Base-by-base conservation (phyloP, 92 coral and sea anemone genomes). In the Siderastrea siderea region DNA sequence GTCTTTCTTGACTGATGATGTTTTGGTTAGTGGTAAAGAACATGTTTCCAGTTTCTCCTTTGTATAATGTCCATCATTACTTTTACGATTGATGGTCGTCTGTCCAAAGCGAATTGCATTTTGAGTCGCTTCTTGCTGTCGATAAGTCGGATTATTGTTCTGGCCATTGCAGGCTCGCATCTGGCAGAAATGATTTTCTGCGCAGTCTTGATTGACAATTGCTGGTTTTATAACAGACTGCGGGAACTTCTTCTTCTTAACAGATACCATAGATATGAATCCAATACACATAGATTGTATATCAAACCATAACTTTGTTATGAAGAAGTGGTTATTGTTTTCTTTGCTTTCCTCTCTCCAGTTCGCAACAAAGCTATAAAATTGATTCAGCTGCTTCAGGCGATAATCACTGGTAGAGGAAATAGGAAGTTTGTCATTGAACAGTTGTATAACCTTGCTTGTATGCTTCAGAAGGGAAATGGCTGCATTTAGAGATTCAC, bases 231-330 rank as follows among this genome's bases (percentile, higher is more conserved):
- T n/a, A n/a, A n/a, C n/a, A n/a, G n/a, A n/a, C n/a, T n/a, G n/a
- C n/a, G n/a, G n/a, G n/a, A n/a, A n/a, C n/a, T n/a, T n/a, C n/a
- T n/a, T n/a, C n/a, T n/a, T n/a, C n/a, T n/a, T n/a, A n/a, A n/a
- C n/a, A n/a, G n/a, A n/a, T n/a, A n/a, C n/a, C n/a, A n/a, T n/a
- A 43, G 86, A 79, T 14, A 38, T n/a, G 62, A 86, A 66, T 38
- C 90, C 78, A 15, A 86, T 0, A 45, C 85, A 78, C 91, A 85
- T 85, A 3, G 86, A 85, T 59, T 85, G 89, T 47, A 88, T 5
- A 63, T 82, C 92, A 88, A 88, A 90, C 69, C 78, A 84, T 7
- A 90, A 68, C 59, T 90, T 88, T 26, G 80, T 46, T 13, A 83
- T 82, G 9, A 82, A 43, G 59, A 88, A 88, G 6, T 46, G 47